Base-by-base conservation (phyloP, 2,797 vertebrate genomes). In the Pangasius djambal region DNA sequence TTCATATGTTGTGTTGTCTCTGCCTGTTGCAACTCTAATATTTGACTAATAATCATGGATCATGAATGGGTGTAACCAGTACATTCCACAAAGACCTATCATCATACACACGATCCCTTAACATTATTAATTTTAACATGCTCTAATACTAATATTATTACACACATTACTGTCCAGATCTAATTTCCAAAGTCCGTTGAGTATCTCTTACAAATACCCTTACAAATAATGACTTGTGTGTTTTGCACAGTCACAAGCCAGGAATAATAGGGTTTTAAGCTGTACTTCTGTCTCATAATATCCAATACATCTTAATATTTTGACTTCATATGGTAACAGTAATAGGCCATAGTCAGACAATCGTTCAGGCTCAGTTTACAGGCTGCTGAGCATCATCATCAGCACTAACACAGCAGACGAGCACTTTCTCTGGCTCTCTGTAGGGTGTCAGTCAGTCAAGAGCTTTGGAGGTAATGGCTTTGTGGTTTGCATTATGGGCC, bases 381-480 rank as follows among this genome's bases (percentile, higher is more conserved):
- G 74, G 22, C 82, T 52, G 28, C n/a, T 72, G 37, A 75, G 75
- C 72, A 57, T 77, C 74, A 72, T 88, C 67, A 75, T 0, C 91
- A 89, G 87, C 77, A 85, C 89, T 86, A 92, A 89, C 86, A 77
- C 85, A 90, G 92, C 87, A 88, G 89, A 84, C 40, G 65, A 86
- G 88, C 88, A 88, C 88, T 40, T 88, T 88, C 90, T 89, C 91
- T 90, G 89, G 87, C 83, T 91, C 87, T 91, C 90, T 92, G 34
- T 91, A 89, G 86, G 89, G 89, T 72, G 88, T 91, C 91, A 90
- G 89, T 84, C 61, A 86, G 89, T 81, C 87, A 89, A 22, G 87
- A 89, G 91, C 88, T 94, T 91, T 91, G 89, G 89, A 90, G 88
- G 87, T 87, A 91, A 88, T 79, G 90, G 86, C 40, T 91, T 89